Evolutionary conservation across 2,888 invertebrate species (phyloP), one percentile per base, ranked within the genome.

Genomic region (Phlogophora meticulosa): DNA sequence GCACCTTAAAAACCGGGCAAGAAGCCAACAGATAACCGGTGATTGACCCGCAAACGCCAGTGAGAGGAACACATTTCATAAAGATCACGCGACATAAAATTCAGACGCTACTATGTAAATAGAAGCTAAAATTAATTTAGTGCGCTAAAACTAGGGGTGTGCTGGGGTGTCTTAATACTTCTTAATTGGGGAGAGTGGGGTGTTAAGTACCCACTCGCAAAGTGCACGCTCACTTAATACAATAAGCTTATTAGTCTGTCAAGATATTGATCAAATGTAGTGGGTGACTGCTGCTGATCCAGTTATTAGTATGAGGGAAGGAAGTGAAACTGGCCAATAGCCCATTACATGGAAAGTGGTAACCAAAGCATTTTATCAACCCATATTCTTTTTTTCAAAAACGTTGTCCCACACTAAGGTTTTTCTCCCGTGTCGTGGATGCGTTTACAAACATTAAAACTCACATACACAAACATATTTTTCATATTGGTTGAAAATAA

Each of bases 221-320:
- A 76, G 80, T 70, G 72, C 75, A 79, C 42, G 43, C 61, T 76
- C 42, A 61, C 28, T 43, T 67, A 61, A 70, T 68, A 59, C 42
- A 74, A 64, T 78, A 56, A 63, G 62, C 55, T 75, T 20, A 24
- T 53, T 43, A 57, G 28, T 24, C 13, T 34, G 43, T 55, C 53
- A 17, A 46, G 72, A 71, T 72, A 72, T 58, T 65, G 48, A 71
- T 71, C 53, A 13, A 40, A 49, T 20, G n/a, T 9, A 32, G 32
- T 9, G 34, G 40, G 38, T 63, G 43, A 53, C 42, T 34, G 42
- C 13, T 40, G n/a, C 34, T 57, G 28, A 51, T 55, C 24, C 7
- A 9, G 22, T 64, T 46, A 15, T 36, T 17, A 55, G 9, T 20
- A 7, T 10, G 13, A 13, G 13, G 13, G 5, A 10, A 10, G 7